These are phyloP conservation scores for Cerastis rubricosa DNA, from an alignment of 2,888 invertebrate species.

Conservation along the genomic window DNA sequence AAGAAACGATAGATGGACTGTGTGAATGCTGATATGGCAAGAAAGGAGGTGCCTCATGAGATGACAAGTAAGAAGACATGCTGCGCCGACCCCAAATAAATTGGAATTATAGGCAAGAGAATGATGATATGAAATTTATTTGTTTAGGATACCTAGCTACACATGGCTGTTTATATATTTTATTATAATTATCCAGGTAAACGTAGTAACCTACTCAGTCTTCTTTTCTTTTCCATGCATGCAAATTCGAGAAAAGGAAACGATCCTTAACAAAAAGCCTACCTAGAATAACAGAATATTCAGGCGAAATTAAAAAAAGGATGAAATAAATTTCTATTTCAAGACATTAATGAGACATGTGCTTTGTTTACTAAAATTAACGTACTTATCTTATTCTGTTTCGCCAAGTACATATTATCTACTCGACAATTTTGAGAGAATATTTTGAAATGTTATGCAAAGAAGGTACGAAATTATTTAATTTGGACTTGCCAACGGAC, in stretches of 20 bases:
- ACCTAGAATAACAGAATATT: background rate
- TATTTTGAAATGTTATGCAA: slow-evolving; percentile 31
- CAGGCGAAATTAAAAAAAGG: background rate
- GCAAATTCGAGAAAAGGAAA: background rate
- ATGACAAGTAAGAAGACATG: no score
- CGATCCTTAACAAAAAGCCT: background rate
- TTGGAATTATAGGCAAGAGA: no score
- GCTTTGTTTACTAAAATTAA: slow-evolving; percentile 46
- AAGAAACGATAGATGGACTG: no score
- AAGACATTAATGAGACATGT: slow-evolving; percentile 26
- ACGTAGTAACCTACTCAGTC: background rate
- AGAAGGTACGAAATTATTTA: slow-evolving; percentile 30
- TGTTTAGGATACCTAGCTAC: background rate
- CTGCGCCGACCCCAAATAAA: no score
- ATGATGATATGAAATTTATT: background rate
- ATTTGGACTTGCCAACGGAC: background rate
- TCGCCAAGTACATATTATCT: background rate
- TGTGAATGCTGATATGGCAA: no score
- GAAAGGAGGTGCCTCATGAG: no score
- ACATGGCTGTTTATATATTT: background rate
- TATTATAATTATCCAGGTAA: background rate
- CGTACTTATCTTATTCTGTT: slow-evolving; percentile 22
- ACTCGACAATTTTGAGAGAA: slow-evolving; percentile 2
- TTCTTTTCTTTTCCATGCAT: background rate
- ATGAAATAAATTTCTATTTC: slow-evolving; percentile 33